Base-by-base conservation (phyloP, 2,888 invertebrate genomes). In the Rhagonycha lutea region DNA sequence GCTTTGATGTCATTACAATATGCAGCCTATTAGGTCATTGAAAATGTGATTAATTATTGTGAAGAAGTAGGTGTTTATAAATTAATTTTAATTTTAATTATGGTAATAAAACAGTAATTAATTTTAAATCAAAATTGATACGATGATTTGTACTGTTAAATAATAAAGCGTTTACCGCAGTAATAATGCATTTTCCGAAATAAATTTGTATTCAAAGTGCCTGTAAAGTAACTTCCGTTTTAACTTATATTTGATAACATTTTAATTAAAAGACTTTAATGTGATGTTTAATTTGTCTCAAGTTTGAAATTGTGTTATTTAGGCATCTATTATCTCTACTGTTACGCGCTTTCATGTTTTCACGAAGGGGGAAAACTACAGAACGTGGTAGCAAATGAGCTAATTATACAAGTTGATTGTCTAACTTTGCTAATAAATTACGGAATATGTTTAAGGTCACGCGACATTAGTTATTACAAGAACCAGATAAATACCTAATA, bases 341-440 rank as follows among this genome's bases (percentile, higher is more conserved):
- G 69, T 77, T 74, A 77, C 77, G 74, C 77, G 71, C 70, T 74
- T 77, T 74, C 77, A 71, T 74, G 74, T 74, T 74, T 69, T 47
- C 63, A 72, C 47, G 65, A 14, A 65, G 72, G 74, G 73, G 74
- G 73, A 68, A 76, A 76, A 65, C 24, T 62, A 63, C 62, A 23
- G 74, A 72, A 70, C 73, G 70, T 65, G 69, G 76, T 76, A 75
- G 80, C 74, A 78, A 80, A 79, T 78, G 79, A 76, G 77, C 79
- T 77, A 80, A 80, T 79, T 80, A 79, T 76, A 73, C 69, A 70
- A 73, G 75, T 77, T 78, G 77, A 80, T 78, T 80, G 80, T 75
- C 77, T 74, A 78, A 78, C 78, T 79, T 80, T 74, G 75, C 69
- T 77, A 74, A 80, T 80, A 79, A 80, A 80, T 78, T 80, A 78